Conservation (phyloP, 2,797 vertebrate genomes). For the Trematomus bernacchii region DNA sequence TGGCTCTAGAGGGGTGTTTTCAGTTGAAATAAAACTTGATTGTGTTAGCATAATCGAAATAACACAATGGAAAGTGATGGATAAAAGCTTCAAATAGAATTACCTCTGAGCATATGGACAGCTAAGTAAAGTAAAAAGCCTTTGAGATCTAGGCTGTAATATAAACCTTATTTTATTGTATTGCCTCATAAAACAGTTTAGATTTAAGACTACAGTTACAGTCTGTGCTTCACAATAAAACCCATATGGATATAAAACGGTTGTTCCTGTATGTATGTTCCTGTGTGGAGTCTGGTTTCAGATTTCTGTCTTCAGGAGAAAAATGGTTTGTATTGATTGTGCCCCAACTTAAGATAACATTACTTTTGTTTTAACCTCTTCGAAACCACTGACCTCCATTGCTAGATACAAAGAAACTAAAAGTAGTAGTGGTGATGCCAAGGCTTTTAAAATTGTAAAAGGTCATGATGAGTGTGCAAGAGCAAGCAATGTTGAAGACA, state of each 20-base stretch:
- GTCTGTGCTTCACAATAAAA: slow-evolving; percentile 16
- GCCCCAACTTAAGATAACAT: slow-evolving; percentile 16
- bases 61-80: slow-evolving; percentile 16
- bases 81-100: slow-evolving; percentile 29
- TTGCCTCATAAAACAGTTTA: not conserved
- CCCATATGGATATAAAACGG: slow-evolving; percentile 3
- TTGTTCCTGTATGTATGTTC: not conserved
- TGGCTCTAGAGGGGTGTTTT: slow-evolving; percentile 36
- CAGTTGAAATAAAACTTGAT: slow-evolving; percentile 36
- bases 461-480: not conserved
- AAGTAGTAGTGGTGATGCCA: not conserved
- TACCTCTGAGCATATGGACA: slow-evolving; percentile 9
- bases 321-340: slow-evolving; percentile 58
- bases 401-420: not conserved
- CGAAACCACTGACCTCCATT: not conserved
- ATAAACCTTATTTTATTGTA: not conserved
- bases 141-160: slow-evolving; percentile 5
- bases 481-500: too few relatives aligned
- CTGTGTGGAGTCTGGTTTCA: slow-evolving; percentile 21
- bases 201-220: not conserved
- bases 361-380: slow-evolving; percentile 17
- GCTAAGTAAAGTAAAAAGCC: slow-evolving; percentile 21
- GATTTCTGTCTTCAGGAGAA: slow-evolving; percentile 48
- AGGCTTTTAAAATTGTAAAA: not conserved
- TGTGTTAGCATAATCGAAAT: slow-evolving; percentile 19